Evolutionary conservation across 2,888 invertebrate genomes (phyloP), one percentile per base, ranked within the genome.

Genomic region (Merodon equestris): DNA sequence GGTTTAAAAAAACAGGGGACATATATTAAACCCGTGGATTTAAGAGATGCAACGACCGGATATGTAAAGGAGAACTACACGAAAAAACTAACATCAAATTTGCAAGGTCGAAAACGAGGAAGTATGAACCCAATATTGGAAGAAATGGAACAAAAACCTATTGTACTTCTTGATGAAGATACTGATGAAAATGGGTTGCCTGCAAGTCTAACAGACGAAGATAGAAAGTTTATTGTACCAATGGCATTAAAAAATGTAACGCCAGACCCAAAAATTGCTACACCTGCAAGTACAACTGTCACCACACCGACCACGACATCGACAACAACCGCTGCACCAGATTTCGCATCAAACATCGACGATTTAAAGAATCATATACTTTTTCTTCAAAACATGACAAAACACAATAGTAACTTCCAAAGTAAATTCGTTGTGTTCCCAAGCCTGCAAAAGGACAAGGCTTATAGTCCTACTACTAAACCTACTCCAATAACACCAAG

Each of bases 401-500:
- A 89, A 77, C 87, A 86, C 38, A 88, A 89, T 74, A 87, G 85
- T 60, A 87, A 85, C 66, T 89, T 89, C 58, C 88, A 89, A 73
- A 88, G 88, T 2, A 89, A 89, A 81, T 89, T 89, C 79, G 89
- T 89, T 12, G 88, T 89, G 1, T 89, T 89, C 56, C 89, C 89
- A 7, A 89, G 87, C 72, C 81, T 89, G 17, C 87, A 88, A 58
- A 86, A 87, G 51, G 86, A 88, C 12, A 85, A 85, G 36, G 68
- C 79, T 10, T 54, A 67, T 3, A 66, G 83, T 0, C 51, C 70
- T 10, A 50, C 77, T 1, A 83, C 72, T 10, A 71, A 60, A 5
- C 57, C 77, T 5, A 72, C 64, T 50, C 70, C 73, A 48, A 74
- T 68, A 4, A 83, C 84, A 0, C 27, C 27, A 27, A 84, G 83